Evolutionary conservation across 1,140 invertebrate species (phyloP).

Genomic region (Parasteatoda tepidariorum): DNA sequence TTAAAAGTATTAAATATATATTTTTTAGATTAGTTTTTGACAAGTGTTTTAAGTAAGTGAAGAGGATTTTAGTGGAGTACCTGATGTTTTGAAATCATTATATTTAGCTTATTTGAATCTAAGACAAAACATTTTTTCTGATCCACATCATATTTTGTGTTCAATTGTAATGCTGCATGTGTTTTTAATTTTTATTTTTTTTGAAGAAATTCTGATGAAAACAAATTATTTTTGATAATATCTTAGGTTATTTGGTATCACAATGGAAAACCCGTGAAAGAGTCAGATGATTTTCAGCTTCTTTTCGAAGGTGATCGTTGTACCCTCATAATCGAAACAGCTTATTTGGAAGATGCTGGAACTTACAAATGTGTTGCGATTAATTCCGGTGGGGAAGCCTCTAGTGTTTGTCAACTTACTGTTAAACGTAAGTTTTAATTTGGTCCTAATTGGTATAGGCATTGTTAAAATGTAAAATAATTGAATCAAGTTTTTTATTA

Average conservation of each 20-base stretch:
- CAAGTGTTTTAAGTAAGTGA: too few species aligned
- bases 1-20: too few species aligned
- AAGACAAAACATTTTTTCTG: too few species aligned
- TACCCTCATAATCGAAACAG: constrained; percentile 86
- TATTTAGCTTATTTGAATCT: too few species aligned
- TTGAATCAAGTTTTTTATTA: neutral
- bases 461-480: neutral
- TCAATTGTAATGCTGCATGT: too few species aligned
- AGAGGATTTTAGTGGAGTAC: too few species aligned
- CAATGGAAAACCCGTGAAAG: constrained; percentile 83
- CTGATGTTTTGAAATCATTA: too few species aligned
- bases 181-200: too few species aligned
- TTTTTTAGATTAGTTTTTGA: too few species aligned
- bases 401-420: constrained; percentile 78
- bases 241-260: constrained; percentile 85
- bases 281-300: constrained; percentile 83
- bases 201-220: too few species aligned
- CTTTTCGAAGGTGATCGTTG: constrained; percentile 85
- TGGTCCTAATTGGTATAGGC: too few species aligned
- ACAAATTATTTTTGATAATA: neutral
- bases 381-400: constrained; percentile 86
- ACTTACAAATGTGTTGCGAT: constrained; percentile 87
- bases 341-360: constrained; percentile 84
- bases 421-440: constrained; percentile 66
- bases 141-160: too few species aligned